Conservation (phyloP, 2,113 vertebrate species). For the Rhynchopsitta pachyrhyncha region DNA sequence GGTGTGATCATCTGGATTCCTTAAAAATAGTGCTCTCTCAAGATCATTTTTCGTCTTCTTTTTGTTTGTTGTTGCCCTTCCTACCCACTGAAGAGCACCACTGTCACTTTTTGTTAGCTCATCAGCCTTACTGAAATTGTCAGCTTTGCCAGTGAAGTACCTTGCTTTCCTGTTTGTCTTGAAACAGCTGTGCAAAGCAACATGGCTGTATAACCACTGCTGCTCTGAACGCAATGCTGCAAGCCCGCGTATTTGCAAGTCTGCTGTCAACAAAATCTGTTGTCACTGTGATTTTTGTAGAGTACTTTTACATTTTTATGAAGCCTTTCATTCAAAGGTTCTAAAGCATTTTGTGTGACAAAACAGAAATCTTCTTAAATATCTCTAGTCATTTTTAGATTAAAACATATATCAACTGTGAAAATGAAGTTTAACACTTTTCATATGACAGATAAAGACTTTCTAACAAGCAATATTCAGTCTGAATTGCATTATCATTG, state of each 20-base stretch:
- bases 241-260: accelerated
- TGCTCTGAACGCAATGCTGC: background rate
- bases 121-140: slow-evolving; percentile 5
- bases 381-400: background rate
- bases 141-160: background rate
- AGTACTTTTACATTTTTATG: background rate
- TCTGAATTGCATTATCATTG: background rate
- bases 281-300: background rate
- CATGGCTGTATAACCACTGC: background rate
- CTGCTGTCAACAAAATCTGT: background rate
- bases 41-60: background rate
- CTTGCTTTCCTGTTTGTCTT: background rate
- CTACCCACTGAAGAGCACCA: background rate
- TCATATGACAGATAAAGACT: background rate
- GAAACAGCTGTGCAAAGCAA: background rate
- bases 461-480: background rate
- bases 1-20: background rate
- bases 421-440: background rate
- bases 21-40: background rate
- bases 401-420: background rate
- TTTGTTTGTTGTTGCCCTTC: background rate
- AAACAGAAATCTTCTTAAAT: background rate
- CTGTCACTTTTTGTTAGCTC: background rate
- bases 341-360: background rate
- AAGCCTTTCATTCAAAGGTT: background rate